A percentile compares a stretch with the other conserved stretches of the same genome.
These are phyloP conservation scores for Eueides isabella DNA, from an alignment of 1,140 invertebrate genomes.

Conservation along the genomic window DNA sequence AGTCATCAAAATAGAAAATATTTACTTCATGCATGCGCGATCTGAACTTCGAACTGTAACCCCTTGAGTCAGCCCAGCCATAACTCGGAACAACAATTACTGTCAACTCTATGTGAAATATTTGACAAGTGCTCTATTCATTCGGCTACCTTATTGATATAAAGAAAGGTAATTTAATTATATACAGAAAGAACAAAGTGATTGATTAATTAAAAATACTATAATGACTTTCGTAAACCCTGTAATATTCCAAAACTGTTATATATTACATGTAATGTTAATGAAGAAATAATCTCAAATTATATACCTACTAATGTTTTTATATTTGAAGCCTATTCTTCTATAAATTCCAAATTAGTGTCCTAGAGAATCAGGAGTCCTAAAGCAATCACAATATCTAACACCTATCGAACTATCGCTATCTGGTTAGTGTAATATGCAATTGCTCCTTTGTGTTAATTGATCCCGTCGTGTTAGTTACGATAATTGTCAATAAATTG, in stretches of 20 bases:
- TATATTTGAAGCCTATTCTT: background rate
- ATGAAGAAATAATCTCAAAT: background rate
- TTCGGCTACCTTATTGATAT: background rate
- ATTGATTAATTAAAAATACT: background rate
- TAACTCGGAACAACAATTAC: constrained; percentile 34
- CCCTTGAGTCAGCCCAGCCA: constrained; percentile 25
- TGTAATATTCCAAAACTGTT: no score
- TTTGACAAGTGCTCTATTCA: constrained; percentile 15
- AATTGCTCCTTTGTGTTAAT: constrained; percentile 76
- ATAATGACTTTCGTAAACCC: background rate
- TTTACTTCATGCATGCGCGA: constrained; percentile 46
- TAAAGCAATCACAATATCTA: constrained; percentile 58
- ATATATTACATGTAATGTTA: no score
- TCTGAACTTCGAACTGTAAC: constrained; percentile 51
- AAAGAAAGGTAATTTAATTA: background rate
- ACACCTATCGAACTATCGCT: constrained; percentile 53
- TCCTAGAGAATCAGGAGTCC: constrained; percentile 3
- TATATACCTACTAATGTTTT: background rate
- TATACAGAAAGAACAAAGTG: background rate
- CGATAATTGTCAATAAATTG: constrained; percentile 80
- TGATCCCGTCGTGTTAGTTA: constrained; percentile 67
- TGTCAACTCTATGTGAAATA: constrained; percentile 22
- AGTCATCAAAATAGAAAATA: constrained; percentile 34
- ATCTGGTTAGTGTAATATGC: constrained; percentile 74
- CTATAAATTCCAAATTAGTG: background rate